Evolutionary conservation across 2,797 vertebrate species (phyloP), one percentile per base, ranked within the genome.

Genomic region (Danio kyathit): DNA sequence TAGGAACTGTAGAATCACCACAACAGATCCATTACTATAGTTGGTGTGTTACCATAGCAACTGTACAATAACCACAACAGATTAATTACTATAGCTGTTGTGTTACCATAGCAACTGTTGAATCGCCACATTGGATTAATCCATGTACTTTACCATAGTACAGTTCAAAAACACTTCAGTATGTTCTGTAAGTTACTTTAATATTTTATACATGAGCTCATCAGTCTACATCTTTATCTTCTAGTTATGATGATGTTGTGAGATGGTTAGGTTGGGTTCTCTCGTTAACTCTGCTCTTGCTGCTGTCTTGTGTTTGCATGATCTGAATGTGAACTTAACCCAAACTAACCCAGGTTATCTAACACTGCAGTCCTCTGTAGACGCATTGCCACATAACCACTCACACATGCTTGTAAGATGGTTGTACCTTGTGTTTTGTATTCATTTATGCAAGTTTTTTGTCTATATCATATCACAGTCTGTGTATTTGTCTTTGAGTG

Each of bases 381-480:
- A 84, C 7, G 88, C 89, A 43, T 89, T 89, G 88, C 86, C 87
- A 74, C 87, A 14, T 91, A 87, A 78, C 88, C 79, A 88, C 91
- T 90, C 81, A 83, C 17, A 40, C 29, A 9, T 61, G 44, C 72
- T 29, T 54, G 19, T 44, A 75, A 38, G 38, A 70, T 44, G 60
- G n/a, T 17, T 56, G 52, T 76, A 77, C 71, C 52, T 80, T 70
- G 46, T 60, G 65, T 65, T 82, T 66, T 80, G 12, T 60, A n/a
- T 78, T 59, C n/a, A 57, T 65, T 48, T 80, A 78, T 87, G 49
- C 83, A 69, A 56, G 56, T 89, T 48, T 51, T 51, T 85, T 82
- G 56, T 83, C 83, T 81, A 83, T 1, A 13, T 75, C 5, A 78
- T 19, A 82, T 81, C 81, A 75, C 19, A 49, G 59, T 82, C 51